Percentiles rank a stretch among this genome's conserved stretches.
Conservation (phyloP, 2,113 vertebrate genomes). For the Eulemur macaco region DNA sequence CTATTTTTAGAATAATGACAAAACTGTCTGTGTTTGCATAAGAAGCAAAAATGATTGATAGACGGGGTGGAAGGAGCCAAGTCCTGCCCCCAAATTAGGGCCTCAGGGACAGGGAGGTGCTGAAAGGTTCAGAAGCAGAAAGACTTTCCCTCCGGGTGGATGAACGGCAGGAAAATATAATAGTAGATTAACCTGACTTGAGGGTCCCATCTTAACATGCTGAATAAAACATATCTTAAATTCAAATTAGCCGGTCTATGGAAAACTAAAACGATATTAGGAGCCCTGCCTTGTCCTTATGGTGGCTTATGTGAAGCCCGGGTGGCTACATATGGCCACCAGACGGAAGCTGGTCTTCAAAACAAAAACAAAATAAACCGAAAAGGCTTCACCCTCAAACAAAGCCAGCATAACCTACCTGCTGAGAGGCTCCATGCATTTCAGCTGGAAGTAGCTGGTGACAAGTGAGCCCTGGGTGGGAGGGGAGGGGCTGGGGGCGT, state of each 20-base stretch:
- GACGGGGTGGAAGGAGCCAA: constrained; percentile 67
- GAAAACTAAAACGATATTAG: not conserved
- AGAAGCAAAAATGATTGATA: constrained; percentile 80
- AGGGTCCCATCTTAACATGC: not conserved
- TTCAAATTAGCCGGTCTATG: not conserved
- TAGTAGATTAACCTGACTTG: not conserved
- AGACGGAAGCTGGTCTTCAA: constrained; percentile 60
- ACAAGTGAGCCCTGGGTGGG: constrained; percentile 30
- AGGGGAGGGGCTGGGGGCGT: not conserved
- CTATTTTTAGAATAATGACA: constrained; percentile 85
- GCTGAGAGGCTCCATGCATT: not conserved
- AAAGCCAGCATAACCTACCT: constrained; percentile 49
- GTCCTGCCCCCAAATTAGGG: constrained; percentile 45
- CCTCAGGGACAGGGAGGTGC: not conserved
- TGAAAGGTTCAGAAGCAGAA: constrained; percentile 11
- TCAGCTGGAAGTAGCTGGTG: constrained; percentile 66
- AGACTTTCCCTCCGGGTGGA: not conserved
- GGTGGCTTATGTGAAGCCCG: not conserved
- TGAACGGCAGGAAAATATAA: not conserved
- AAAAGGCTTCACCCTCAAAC: not conserved
- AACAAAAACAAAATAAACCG: constrained; percentile 63
- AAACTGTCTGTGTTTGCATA: constrained; percentile 85
- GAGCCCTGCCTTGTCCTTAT: not conserved
- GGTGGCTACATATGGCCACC: constrained; percentile 63
- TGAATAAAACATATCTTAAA: constrained; percentile 6